These are phyloP conservation scores for Acropora yongei DNA, from an alignment of 64 coral and sea anemone species.

Conservation along the genomic window DNA sequence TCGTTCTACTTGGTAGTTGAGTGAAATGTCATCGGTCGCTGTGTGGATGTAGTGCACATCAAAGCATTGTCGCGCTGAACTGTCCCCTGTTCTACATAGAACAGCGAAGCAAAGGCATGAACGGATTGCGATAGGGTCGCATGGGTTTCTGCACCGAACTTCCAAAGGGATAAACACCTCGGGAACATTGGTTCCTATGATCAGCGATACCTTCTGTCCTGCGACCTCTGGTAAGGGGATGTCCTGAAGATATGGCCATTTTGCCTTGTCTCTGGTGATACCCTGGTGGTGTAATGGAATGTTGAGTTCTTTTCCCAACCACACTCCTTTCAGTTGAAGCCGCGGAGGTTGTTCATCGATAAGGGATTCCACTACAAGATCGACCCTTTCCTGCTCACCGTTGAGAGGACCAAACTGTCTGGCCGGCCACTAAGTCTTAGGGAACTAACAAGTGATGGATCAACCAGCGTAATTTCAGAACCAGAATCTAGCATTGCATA, in stretches of 20 bases:
- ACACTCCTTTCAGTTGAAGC: neutral
- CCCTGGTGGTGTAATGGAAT: constrained; percentile 40
- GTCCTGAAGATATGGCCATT: constrained; percentile 31
- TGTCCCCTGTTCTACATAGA: neutral
- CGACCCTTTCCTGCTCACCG: no score
- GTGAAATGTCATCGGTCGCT: neutral
- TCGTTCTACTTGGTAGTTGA: constrained; percentile 46
- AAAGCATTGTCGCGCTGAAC: neutral
- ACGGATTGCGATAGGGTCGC: constrained; percentile 28
- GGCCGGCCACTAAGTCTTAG: constrained; percentile 22
- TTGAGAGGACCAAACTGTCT: no score
- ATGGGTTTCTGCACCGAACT: constrained; percentile 19
- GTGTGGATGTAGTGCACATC: neutral
- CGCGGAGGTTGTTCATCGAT: no score
- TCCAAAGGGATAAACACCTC: constrained; percentile 56
- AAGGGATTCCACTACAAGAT: no score
- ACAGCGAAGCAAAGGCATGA: constrained; percentile 40
- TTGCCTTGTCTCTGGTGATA: neutral
- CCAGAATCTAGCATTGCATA: constrained; percentile 72
- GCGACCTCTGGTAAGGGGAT: no score
- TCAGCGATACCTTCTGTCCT: no score
- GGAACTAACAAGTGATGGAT: constrained; percentile 48
- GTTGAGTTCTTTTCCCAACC: constrained; percentile 40
- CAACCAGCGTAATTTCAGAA: constrained; percentile 59
- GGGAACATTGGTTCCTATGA: constrained; percentile 36